A percentile compares a stretch with the other conserved stretches of the same genome.
phyloP scores from a whole-genome alignment of 1,140 invertebrate genomes.

The Aphelinus certus region DNA sequence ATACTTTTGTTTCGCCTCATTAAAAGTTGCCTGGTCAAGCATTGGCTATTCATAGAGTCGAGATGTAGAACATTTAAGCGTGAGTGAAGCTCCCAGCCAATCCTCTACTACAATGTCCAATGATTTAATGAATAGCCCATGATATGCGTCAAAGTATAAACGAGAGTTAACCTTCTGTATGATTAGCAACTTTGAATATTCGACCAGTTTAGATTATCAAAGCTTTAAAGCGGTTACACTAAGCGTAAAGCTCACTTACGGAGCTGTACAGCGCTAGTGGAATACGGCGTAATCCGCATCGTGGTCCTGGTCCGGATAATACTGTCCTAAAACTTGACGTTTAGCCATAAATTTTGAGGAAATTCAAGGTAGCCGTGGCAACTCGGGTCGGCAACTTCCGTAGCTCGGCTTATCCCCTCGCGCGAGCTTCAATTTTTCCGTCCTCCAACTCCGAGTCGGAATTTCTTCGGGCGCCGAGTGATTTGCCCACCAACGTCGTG shows the following conservation, averaged over 20 bases:
- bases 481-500: too few relatives aligned
- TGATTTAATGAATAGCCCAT: slow-evolving; percentile 2
- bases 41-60: too few relatives aligned
- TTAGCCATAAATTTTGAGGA: slow-evolving; percentile 39
- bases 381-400: slow-evolving; percentile 13
- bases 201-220: slow-evolving; percentile 31
- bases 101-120: neutral
- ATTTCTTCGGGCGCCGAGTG: too few relatives aligned
- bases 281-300: slow-evolving; percentile 30
- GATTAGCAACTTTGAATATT: slow-evolving; percentile 22
- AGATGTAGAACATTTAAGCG: neutral
- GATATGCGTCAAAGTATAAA: neutral
- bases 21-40: too few relatives aligned
- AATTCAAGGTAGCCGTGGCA: slow-evolving; percentile 14
- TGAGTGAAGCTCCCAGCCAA: neutral
- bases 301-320: slow-evolving; percentile 36
- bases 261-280: slow-evolving; percentile 3
- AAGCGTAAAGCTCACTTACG: slow-evolving; percentile 15
- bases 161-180: slow-evolving; percentile 17
- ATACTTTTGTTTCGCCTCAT: too few relatives aligned
- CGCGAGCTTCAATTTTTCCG: slow-evolving; percentile 11
- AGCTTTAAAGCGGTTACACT: slow-evolving; percentile 16
- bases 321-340: slow-evolving; percentile 40
- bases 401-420: slow-evolving; percentile 18
- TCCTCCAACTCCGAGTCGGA: neutral